Evolutionary conservation across 2,888 invertebrate species (phyloP), one percentile per base, ranked within the genome.

Genomic region (Yponomeuta sedellus): DNA sequence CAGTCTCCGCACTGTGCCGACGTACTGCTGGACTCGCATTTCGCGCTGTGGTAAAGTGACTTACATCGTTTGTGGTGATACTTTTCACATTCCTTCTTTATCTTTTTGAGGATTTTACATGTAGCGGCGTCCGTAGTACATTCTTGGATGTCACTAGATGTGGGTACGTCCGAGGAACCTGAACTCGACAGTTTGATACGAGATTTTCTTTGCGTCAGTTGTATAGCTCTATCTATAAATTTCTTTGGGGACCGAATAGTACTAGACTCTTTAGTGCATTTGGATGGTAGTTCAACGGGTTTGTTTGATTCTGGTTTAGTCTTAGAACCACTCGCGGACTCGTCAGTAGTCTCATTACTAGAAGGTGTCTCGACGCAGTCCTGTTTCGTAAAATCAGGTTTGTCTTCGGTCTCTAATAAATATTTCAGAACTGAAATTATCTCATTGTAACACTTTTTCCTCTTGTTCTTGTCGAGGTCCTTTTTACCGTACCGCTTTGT

Each of bases 371-470:
- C 44, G 2, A 16, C 12, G 44, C 44, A 52, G 2, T 52, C 44
- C 44, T 52, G 44, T 16, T 52, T 52, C 16, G 16, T 52, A 52
- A 52, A 52, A 57, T 70, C 72, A 39, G 68, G 75, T 67, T 77
- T 76, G 1, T 87, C 89, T 59, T 88, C 89, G 11, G 90, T 91
- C 68, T 90, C 88, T 61, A 91, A 75, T 39, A 91, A 78, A 71
- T 90, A 88, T 67, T 85, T 87, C 16, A 91, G 73, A 44, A 88
- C 78, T 25, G 79, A 75, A 66, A 91, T 79, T 22, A 91, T 88
- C 73, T 90, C 91, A 68, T 82, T 83, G 57, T 86, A 88, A 71
- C 88, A 86, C 75, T 88, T 89, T 69, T 84, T 89, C 66, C 81
- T 81, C 69, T 82, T 85, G 59, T 69, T 75, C 68, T 81, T 86